Evolutionary conservation across 2,888 invertebrate genomes (phyloP), one percentile per base, ranked within the genome.

Genomic region (Cryptus armator): DNA sequence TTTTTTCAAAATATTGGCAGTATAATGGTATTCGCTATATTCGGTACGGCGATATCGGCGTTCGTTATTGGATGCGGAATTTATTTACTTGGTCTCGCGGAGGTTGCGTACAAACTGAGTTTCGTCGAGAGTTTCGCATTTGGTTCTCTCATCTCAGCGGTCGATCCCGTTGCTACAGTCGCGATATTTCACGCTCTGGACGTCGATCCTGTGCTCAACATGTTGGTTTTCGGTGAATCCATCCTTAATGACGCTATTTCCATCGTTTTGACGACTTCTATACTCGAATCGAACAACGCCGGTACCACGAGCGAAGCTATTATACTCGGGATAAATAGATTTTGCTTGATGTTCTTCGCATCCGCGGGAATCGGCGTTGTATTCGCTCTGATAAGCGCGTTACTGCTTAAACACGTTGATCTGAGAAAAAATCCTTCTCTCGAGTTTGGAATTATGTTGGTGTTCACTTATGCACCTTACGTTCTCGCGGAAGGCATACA

Each of bases 101-200:
- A 97, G 91, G 97, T 98, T 9, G 99, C 98, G 0, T 99, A 99
- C 93, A 96, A 96, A 93, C 95, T 99, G 81, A 97, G 97, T 93
- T 98, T 99, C 94, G 97, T 99, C 7, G 99, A 99, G 94, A 99
- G 99, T 79, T 99, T 99, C 95, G 99, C 99, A 0, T 99, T 99
- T 95, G 99, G 99, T 7, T 99, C 99, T 0, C 94, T 99, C 84
- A 99, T 99, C 93, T 99, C 99, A 1, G 99, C 99, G 37, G 99
- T 99, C 4, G 99, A 99, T 95, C 99, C 99, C 0, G 99, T 99
- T 0, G 99, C 99, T 4, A 99, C 99, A 0, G 97, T 99, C 43
- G 99, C 99, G 10, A 99, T 99, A 89, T 99, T 99, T 92, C 99
- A 99, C 94, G 99, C 99, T 1, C 94, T 99, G 37, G 98, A 99